Evolutionary conservation across 2,797 vertebrate genomes (phyloP).

Genomic region (Diceros bicornis): DNA sequence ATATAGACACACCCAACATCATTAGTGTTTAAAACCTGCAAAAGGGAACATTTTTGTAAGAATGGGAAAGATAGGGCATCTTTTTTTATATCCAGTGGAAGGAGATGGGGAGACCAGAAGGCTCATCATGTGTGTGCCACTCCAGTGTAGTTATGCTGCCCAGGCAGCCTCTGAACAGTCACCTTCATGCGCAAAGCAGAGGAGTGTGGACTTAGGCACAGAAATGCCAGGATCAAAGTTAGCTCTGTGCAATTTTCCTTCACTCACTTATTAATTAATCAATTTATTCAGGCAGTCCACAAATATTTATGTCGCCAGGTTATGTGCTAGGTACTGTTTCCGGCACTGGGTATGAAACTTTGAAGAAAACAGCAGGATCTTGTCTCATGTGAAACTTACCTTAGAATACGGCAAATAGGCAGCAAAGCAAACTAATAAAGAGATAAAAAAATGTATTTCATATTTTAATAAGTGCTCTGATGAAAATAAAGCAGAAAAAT

Average conservation of each 20-base stretch:
- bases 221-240: not conserved
- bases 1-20: not conserved
- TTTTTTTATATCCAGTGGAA: not conserved
- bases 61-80: not conserved
- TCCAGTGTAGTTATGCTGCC: not conserved
- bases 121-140: rapidly evolving
- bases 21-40: not conserved
- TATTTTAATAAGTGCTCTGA: not conserved
- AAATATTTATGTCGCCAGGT: not conserved
- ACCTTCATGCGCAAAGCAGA: not conserved
- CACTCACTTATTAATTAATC: not conserved
- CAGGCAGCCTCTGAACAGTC: not conserved
- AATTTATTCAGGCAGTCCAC: not conserved
- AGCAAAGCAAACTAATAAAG: not conserved
- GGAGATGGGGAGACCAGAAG: not conserved
- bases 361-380: not conserved
- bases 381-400: not conserved
- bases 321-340: not conserved
- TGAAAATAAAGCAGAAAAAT: not conserved
- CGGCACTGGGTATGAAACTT: not conserved
- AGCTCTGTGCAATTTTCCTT: not conserved
- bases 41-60: not conserved
- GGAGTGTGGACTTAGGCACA: not conserved
- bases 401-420: not conserved
- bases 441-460: not conserved